Percentiles rank a stretch among this genome's conserved stretches.
These are phyloP conservation scores for Orchesellides sinensis DNA, from an alignment of 2,888 invertebrate genomes.

Conservation along the genomic window DNA sequence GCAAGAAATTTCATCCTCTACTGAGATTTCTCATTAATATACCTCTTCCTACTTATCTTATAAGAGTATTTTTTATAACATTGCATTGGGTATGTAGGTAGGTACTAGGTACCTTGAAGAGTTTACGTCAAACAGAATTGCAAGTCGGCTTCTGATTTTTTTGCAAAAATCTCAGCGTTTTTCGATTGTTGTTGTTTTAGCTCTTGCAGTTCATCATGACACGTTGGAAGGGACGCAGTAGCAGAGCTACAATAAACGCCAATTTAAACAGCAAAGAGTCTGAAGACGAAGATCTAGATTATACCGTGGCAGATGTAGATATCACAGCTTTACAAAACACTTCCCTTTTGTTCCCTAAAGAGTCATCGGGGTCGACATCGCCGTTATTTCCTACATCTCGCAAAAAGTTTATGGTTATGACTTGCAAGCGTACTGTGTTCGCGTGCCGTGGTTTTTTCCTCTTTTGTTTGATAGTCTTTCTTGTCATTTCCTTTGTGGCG, in stretches of 20 bases:
- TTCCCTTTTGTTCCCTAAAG: conserved; percentile 25
- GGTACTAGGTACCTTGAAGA: no score
- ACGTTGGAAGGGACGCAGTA: conserved; percentile 7
- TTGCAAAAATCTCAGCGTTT: no score
- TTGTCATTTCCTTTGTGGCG: conserved; percentile 21
- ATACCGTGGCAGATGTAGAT: background rate
- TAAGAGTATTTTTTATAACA: no score
- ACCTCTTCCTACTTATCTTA: no score
- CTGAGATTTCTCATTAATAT: no score
- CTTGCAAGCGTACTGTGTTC: conserved; percentile 25
- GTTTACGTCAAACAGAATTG: no score
- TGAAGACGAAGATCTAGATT: background rate
- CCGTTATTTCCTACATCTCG: conserved; percentile 24
- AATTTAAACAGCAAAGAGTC: background rate
- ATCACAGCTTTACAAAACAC: background rate
- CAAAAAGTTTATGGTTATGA: conserved; percentile 25
- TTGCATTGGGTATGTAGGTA: no score
- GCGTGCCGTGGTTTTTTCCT: conserved; percentile 27
- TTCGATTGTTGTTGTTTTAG: no score
- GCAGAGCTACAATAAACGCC: background rate
- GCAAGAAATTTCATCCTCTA: no score
- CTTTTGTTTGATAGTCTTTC: conserved; percentile 25
- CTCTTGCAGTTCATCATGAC: conserved; percentile 22
- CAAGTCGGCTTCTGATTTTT: no score
- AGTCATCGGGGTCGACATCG: conserved; percentile 10